Conservation (phyloP, 2,797 vertebrate species). For the Fistularia tabacaria region DNA sequence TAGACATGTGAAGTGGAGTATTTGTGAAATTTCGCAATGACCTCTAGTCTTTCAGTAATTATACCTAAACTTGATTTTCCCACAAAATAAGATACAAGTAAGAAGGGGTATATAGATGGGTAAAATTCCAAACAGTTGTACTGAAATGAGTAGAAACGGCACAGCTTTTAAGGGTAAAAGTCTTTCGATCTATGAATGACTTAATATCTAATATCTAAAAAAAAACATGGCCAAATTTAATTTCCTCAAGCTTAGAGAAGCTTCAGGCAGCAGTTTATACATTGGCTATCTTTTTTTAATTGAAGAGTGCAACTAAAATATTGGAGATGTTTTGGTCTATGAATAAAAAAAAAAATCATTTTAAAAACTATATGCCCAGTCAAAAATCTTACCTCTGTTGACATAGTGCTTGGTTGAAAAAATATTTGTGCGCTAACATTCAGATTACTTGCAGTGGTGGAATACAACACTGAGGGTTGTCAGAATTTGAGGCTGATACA, state of each 20-base stretch:
- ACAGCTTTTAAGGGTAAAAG: background rate
- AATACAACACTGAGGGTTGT: constrained; percentile 65
- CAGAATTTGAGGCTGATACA: constrained; percentile 61
- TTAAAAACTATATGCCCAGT: constrained; percentile 66
- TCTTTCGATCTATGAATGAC: too few relatives aligned
- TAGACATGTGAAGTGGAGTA: constrained; percentile 9
- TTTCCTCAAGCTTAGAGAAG: constrained; percentile 26
- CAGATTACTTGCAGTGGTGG: constrained; percentile 49
- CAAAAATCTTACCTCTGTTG: constrained; percentile 67
- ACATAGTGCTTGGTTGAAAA: constrained; percentile 70
- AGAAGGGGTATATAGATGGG: background rate
- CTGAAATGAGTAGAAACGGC: constrained; percentile 1
- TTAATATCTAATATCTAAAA: too few relatives aligned
- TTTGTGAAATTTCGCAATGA: too few relatives aligned
- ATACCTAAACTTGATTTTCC: constrained; percentile 27
- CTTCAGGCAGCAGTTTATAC: constrained; percentile 40
- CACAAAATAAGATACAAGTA: background rate
- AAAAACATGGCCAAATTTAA: constrained; percentile 3
- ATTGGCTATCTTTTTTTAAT: constrained; percentile 45
- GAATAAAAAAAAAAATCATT: constrained; percentile 60
- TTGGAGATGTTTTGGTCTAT: constrained; percentile 66
- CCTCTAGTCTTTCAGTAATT: constrained; percentile 16
- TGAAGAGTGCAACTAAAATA: constrained; percentile 58
- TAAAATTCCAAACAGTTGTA: constrained; percentile 7
- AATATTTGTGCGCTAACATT: constrained; percentile 69